phyloP scores from a whole-genome alignment of 2,888 invertebrate species.

The Ennomos erosarius region DNA sequence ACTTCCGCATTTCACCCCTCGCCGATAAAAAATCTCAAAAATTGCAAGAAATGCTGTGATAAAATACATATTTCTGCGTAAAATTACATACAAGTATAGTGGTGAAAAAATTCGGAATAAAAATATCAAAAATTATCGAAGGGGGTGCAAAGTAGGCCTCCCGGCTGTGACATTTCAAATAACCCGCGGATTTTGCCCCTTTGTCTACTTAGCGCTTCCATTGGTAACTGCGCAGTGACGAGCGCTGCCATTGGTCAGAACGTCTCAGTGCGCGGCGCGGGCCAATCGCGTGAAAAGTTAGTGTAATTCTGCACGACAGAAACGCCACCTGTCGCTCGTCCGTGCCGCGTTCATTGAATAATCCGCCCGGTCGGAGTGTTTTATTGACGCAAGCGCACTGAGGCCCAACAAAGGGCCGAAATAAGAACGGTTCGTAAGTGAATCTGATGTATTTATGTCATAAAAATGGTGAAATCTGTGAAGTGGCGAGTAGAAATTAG shows the following conservation, averaged over 20 bases:
- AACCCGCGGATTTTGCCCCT: constrained; percentile 54
- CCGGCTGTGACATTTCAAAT: constrained; percentile 59
- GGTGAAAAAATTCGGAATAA: constrained; percentile 13
- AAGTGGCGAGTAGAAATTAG: constrained; percentile 93
- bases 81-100: constrained; percentile 6
- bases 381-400: constrained; percentile 82
- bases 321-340: constrained; percentile 80
- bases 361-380: constrained; percentile 79
- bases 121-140: constrained; percentile 24
- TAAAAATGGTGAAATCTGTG: constrained; percentile 94
- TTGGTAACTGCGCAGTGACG: constrained; percentile 53
- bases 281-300: constrained; percentile 59
- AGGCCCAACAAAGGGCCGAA: constrained; percentile 85
- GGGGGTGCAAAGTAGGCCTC: constrained; percentile 42
- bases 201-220: constrained; percentile 50
- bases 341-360: constrained; percentile 79
- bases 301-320: constrained; percentile 62
- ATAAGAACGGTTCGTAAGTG: constrained; percentile 79
- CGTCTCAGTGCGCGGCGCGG: constrained; percentile 36
- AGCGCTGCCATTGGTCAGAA: constrained; percentile 62
- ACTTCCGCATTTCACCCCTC: constrained; percentile 56
- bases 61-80: constrained; percentile 10
- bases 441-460: constrained; percentile 90
- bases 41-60: constrained; percentile 19
- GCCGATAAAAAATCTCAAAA: constrained; percentile 24